phyloP scores from a whole-genome alignment of 1,140 invertebrate species.

The Calephelis virginiensis region DNA sequence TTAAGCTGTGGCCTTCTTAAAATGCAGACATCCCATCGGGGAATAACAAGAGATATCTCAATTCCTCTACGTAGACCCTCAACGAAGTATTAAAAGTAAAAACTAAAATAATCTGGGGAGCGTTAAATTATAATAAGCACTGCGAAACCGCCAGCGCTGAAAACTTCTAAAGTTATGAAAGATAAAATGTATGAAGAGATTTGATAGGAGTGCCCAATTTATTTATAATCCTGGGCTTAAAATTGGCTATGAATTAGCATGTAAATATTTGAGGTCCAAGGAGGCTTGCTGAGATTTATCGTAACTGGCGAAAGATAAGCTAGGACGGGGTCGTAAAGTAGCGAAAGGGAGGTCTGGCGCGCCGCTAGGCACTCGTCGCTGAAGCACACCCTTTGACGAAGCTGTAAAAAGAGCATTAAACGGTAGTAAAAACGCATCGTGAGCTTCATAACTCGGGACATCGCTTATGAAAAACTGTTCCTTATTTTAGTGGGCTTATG shows the following conservation, averaged over 20 bases:
- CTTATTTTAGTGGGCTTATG: conserved; percentile 71
- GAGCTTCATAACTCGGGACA: conserved; percentile 38
- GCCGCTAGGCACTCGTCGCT: conserved; percentile 39
- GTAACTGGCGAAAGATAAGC: conserved; percentile 69
- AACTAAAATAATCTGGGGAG: conserved; percentile 36
- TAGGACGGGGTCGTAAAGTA: conserved; percentile 68
- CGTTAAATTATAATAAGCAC: conserved; percentile 58
- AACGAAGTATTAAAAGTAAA: conserved; percentile 26
- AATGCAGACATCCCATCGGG: neutral
- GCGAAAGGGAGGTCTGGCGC: conserved; percentile 32
- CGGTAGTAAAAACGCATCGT: conserved; percentile 74
- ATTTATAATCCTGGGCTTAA: conserved; percentile 74
- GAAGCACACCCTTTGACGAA: conserved; percentile 72
- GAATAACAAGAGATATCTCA: neutral
- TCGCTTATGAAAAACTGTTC: conserved; percentile 50
- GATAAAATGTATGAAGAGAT: conserved; percentile 60
- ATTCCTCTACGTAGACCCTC: neutral
- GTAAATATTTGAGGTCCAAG: conserved; percentile 77
- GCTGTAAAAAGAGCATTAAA: conserved; percentile 76
- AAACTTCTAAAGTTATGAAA: conserved; percentile 67
- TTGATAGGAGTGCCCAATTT: conserved; percentile 63
- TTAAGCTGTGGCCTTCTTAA: neutral
- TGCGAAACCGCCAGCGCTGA: conserved; percentile 47
- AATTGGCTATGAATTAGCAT: conserved; percentile 75
- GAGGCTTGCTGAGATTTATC: conserved; percentile 72